Percentiles rank a stretch among this genome's conserved stretches.
Evolutionary conservation across 2,113 vertebrate species (phyloP).

Genomic region (Chrysochloris asiatica): DNA sequence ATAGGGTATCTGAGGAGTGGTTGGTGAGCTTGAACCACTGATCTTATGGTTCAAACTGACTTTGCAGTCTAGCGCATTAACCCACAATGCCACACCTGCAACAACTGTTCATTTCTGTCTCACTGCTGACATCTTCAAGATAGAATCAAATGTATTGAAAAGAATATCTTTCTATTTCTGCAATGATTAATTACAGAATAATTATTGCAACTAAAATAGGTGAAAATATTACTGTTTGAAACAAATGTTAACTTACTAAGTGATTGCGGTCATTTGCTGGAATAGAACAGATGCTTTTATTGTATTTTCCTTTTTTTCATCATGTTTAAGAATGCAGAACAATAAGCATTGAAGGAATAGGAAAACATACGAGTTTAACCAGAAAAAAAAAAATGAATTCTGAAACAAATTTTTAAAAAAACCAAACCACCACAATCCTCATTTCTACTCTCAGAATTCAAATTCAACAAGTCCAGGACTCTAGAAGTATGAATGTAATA

Average conservation of each 20-base stretch:
- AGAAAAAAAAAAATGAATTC: background rate
- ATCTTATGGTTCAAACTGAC: too few relatives aligned
- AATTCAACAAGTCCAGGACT: background rate
- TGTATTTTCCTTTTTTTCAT: background rate
- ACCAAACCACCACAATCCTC: background rate
- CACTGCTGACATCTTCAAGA: background rate
- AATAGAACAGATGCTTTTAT: background rate
- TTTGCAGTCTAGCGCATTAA: too few relatives aligned
- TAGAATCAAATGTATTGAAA: background rate
- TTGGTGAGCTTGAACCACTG: too few relatives aligned
- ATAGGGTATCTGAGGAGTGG: too few relatives aligned
- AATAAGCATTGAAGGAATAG: background rate
- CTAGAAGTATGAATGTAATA: background rate
- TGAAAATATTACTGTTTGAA: slow-evolving; percentile 34
- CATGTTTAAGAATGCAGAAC: background rate
- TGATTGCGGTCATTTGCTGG: background rate
- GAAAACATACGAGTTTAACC: background rate
- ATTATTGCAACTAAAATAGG: slow-evolving; percentile 4
- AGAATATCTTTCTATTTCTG: background rate
- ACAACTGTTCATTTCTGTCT: background rate
- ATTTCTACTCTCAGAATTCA: background rate
- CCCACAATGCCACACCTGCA: too few relatives aligned
- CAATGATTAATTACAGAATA: background rate
- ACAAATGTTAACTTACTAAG: background rate
- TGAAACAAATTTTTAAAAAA: background rate